Evolutionary conservation across 2,888 invertebrate species (phyloP).

Genomic region (Brachycybe producta): DNA sequence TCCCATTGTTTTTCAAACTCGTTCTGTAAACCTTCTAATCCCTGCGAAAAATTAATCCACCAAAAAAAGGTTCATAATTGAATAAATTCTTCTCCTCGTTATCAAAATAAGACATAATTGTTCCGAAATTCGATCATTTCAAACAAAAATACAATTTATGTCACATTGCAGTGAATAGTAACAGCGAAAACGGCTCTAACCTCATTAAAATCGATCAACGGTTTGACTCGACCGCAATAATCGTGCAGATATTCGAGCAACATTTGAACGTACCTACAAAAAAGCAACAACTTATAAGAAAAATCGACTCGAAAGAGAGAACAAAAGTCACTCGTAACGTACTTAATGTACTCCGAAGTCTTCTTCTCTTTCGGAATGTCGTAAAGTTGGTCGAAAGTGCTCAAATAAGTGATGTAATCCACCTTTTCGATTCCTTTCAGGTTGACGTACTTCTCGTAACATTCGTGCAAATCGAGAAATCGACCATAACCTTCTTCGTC

Average conservation of each 20-base stretch:
- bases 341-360: slow-evolving; percentile 48
- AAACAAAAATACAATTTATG: neutral
- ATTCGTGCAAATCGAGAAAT: slow-evolving; percentile 91
- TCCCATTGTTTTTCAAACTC: slow-evolving; percentile 82
- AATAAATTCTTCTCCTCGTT: too few species aligned
- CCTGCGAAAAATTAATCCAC: slow-evolving; percentile 31
- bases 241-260: slow-evolving; percentile 73
- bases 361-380: slow-evolving; percentile 68
- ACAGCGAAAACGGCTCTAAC: slow-evolving; percentile 24
- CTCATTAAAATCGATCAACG: slow-evolving; percentile 64
- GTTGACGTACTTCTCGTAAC: slow-evolving; percentile 91
- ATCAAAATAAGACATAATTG: slow-evolving; percentile 6
- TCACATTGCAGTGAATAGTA: neutral
- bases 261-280: slow-evolving; percentile 54
- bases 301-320: neutral
- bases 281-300: slow-evolving; percentile 5
- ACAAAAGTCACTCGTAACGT: slow-evolving; percentile 51
- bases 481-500: slow-evolving; percentile 99
- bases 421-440: slow-evolving; percentile 82
- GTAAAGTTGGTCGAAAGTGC: slow-evolving; percentile 86
- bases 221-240: slow-evolving; percentile 70
- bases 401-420: slow-evolving; percentile 90
- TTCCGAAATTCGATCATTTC: neutral
- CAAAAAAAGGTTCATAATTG: slow-evolving; percentile 19
- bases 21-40: slow-evolving; percentile 60